A percentile compares a stretch with the other conserved stretches of the same genome.
phyloP scores from a whole-genome alignment of 2,888 invertebrate species.

The Herminia tarsipennalis region DNA sequence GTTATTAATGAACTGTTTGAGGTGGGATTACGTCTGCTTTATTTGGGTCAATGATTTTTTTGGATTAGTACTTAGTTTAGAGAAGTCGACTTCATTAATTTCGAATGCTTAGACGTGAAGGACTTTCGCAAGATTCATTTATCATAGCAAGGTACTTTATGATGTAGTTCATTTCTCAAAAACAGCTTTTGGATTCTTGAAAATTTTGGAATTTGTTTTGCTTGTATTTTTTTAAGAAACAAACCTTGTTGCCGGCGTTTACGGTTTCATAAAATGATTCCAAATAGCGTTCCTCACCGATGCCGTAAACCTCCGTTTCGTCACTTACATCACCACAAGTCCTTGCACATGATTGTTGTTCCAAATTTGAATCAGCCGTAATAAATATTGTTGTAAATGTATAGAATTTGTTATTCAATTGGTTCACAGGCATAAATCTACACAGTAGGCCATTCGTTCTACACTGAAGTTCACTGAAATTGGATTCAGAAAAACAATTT shows the following conservation, averaged over 20 bases:
- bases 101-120: no score
- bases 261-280: neutral
- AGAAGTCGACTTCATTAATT: no score
- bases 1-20: conserved; percentile 38
- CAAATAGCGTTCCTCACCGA: neutral
- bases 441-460: neutral
- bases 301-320: neutral
- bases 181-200: no score
- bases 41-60: conserved; percentile 15
- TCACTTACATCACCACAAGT: neutral
- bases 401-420: conserved; percentile 13
- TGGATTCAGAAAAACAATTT: conserved; percentile 10
- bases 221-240: no score
- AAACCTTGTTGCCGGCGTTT: no score
- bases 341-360: neutral
- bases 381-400: conserved; percentile 5
- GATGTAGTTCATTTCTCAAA: no score
- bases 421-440: conserved; percentile 2
- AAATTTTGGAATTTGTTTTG: no score
- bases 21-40: conserved; percentile 17
- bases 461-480: neutral
- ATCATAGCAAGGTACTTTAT: no score
- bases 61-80: conserved; percentile 1
- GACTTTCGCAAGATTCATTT: no score
- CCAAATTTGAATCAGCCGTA: neutral